Conservation (phyloP, 2,888 invertebrate species). For the Mimachlamys varia region DNA sequence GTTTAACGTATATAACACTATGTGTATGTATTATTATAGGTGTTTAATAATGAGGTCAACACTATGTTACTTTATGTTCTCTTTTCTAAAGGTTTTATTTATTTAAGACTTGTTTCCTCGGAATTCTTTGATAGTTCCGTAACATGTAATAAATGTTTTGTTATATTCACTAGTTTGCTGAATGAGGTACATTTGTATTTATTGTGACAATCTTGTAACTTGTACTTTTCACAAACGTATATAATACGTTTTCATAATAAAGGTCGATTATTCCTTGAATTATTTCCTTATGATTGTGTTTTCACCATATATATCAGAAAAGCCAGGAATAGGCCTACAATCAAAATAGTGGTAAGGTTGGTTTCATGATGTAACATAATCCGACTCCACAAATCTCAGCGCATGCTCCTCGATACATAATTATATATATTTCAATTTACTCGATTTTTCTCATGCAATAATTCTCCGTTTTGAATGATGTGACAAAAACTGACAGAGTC, state of each 20-base stretch:
- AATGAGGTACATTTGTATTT: neutral
- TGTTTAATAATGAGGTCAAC: neutral
- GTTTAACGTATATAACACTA: neutral
- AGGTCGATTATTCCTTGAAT: neutral
- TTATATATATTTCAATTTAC: too few species aligned
- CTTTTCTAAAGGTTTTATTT: neutral
- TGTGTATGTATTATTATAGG: neutral
- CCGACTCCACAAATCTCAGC: too few species aligned
- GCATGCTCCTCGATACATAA: too few species aligned
- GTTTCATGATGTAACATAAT: too few species aligned
- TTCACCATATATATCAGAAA: too few species aligned
- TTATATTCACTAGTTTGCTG: neutral
- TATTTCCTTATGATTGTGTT: too few species aligned
- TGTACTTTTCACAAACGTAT: neutral
- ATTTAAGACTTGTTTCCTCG: neutral
- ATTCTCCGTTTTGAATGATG: too few species aligned
- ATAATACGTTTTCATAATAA: neutral
- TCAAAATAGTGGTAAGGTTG: too few species aligned
- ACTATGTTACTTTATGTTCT: neutral
- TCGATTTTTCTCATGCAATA: too few species aligned
- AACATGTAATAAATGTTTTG: neutral
- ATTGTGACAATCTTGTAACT: neutral
- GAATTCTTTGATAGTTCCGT: neutral
- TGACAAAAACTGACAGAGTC: too few species aligned
- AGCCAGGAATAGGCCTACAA: too few species aligned